Conservation (phyloP, 2,888 invertebrate genomes). For the Drosophila putrida region DNA sequence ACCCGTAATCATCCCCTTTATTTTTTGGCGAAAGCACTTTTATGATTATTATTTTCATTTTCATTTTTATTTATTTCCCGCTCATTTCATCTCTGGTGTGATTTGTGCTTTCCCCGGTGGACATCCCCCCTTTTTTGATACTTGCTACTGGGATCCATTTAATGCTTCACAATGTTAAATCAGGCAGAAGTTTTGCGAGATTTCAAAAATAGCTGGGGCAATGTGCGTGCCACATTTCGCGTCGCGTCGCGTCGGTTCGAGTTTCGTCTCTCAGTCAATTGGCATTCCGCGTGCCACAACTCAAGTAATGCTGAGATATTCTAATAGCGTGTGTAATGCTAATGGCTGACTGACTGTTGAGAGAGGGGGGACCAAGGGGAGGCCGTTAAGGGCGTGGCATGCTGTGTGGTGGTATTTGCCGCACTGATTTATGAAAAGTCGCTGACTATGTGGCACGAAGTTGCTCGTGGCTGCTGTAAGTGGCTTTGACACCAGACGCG, state of each 20-base stretch:
- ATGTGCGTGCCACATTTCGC: conserved; percentile 53
- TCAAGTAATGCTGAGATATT: conserved; percentile 74
- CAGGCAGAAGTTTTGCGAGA: conserved; percentile 74
- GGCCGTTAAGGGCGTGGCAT: not conserved
- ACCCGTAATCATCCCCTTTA: not conserved
- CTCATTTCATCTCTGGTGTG: conserved; percentile 43
- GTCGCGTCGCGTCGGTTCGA: no score
- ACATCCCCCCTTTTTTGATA: not conserved
- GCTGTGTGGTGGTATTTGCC: conserved; percentile 50
- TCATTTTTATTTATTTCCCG: conserved; percentile 47
- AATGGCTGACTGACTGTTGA: conserved; percentile 55
- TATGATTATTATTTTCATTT: conserved; percentile 69
- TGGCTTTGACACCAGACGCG: conserved; percentile 13
- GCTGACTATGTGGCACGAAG: conserved; percentile 22
- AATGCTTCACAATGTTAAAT: conserved; percentile 66
- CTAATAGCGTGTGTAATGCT: conserved; percentile 80
- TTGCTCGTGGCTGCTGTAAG: conserved; percentile 19
- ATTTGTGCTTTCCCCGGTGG: not conserved
- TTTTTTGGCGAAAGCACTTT: conserved; percentile 17
- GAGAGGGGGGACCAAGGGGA: not conserved
- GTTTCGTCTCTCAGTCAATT: not conserved
- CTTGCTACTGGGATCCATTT: conserved; percentile 30
- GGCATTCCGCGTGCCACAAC: conserved; percentile 40
- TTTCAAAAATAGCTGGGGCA: conserved; percentile 67
- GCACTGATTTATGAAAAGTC: conserved; percentile 70